Evolutionary conservation across 2,888 invertebrate genomes (phyloP), one percentile per base, ranked within the genome.

Genomic region (Reticulitermes lucifugus): DNA sequence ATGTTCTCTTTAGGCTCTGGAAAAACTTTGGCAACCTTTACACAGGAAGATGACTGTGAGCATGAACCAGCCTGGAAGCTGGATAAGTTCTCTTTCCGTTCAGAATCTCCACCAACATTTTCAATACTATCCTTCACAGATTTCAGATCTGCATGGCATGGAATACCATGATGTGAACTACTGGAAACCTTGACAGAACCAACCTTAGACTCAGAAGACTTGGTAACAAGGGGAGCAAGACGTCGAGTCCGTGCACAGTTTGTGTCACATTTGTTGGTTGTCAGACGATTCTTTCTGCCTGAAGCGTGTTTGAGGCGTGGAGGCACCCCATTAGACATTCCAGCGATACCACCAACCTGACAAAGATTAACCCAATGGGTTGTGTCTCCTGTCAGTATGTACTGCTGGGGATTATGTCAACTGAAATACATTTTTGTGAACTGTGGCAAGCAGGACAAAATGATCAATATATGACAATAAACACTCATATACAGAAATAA

Each of bases 1-100:
- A 87, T 79, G 65, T 85, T 86, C 73, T 86, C 85, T 51, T 87
- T 87, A 9, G 87, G 86, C 29, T 82, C 75, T n/a, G 86, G 43
- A 46, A 79, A 84, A 70, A 22, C 71, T 77, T 84, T 86, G 41
- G 51, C 60, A 25, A 70, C 22, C 60, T 85, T 85, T 6, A 84
- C 79, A 70, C 80, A 51, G 29, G 77, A 71, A 43, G 83, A 21
- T 29, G 79, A 70, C 41, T 85, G 84, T 22, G 83, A 65, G n/a
- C 59, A 35, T 51, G 83, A 75, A 25, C 79, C 46, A 35, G 59
- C 43, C 43, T 70, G 79, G 22, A 85, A 83, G 46, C 70, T 79
- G 21, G 85, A 82, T 25, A 86, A 12, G 60, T 86, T 86, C 41
- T 86, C 86, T 59, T 86, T 86, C 18, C 86, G 79, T 35, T 86